Evolutionary conservation across 2,888 invertebrate species (phyloP).

Genomic region (Lamproptera curius): DNA sequence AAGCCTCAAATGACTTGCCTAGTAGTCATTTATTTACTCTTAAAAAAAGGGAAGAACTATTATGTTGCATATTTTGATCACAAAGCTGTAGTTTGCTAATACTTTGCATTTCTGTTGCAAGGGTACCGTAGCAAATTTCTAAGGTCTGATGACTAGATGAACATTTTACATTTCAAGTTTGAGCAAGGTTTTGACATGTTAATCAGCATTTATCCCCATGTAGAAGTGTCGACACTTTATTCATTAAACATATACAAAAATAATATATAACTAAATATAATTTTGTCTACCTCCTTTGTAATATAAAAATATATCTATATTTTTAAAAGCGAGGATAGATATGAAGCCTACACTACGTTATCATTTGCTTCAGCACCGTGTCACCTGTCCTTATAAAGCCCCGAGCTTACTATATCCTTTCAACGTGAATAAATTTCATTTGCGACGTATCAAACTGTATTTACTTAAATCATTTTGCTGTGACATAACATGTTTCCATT

Average conservation of each 20-base stretch:
- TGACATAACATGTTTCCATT: not conserved
- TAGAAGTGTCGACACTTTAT: not conserved
- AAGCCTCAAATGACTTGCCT: too few species aligned
- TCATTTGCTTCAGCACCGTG: not conserved
- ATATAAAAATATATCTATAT: not conserved
- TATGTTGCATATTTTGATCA: too few species aligned
- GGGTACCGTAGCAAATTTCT: too few species aligned
- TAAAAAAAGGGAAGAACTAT: too few species aligned
- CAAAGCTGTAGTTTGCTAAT: too few species aligned
- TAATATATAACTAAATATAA: not conserved
- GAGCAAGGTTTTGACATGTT: not conserved
- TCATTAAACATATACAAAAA: not conserved
- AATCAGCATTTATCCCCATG: not conserved
- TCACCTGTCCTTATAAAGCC: not conserved
- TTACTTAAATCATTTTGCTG: not conserved
- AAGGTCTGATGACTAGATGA: too few species aligned
- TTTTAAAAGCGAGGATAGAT: not conserved
- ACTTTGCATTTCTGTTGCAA: too few species aligned
- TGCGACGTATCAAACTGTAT: not conserved
- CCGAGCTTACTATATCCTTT: not conserved
- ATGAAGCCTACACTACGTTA: not conserved
- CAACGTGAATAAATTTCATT: not conserved
- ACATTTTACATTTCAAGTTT: too few species aligned
- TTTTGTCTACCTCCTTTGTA: not conserved
- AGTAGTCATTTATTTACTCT: too few species aligned